Conservation (phyloP, 2,797 vertebrate species). For the Microchirus variegatus region DNA sequence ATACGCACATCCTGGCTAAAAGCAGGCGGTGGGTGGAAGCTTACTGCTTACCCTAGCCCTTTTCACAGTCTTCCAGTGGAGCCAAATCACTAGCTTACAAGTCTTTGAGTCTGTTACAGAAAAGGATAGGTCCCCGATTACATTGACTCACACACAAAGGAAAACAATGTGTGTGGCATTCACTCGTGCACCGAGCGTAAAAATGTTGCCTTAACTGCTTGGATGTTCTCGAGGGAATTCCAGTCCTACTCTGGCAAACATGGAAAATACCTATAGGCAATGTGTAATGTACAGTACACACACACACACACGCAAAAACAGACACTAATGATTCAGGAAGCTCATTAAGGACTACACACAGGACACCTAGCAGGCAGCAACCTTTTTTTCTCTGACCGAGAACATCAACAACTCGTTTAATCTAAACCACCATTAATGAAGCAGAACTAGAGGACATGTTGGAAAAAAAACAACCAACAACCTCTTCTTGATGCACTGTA, state of each 20-base stretch:
- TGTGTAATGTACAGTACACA: conserved; percentile 11
- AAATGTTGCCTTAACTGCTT: conserved; percentile 38
- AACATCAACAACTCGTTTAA: conserved; percentile 71
- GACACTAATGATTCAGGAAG: conserved; percentile 51
- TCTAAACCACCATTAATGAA: conserved; percentile 71
- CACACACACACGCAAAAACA: background rate
- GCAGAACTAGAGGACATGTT: conserved; percentile 50
- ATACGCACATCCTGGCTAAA: conserved; percentile 57
- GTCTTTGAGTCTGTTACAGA: conserved; percentile 56
- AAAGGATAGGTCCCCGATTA: conserved; percentile 48
- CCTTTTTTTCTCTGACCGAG: conserved; percentile 56
- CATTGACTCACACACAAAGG: conserved; percentile 54
- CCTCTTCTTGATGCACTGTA: conserved; percentile 43
- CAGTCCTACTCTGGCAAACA: conserved; percentile 36
- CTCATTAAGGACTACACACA: conserved; percentile 67
- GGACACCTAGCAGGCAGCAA: conserved; percentile 57
- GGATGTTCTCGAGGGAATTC: conserved; percentile 40
- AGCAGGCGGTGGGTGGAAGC: conserved; percentile 68
- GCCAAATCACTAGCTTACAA: conserved; percentile 53
- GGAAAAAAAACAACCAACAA: conserved; percentile 20
- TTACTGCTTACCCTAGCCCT: conserved; percentile 62
- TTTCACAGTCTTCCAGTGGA: conserved; percentile 59
- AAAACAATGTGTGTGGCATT: conserved; percentile 30
- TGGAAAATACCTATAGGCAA: conserved; percentile 51
- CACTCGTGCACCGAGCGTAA: conserved; percentile 2